Conservation (phyloP, 2,888 invertebrate genomes). For the Strigamia crassipes region DNA sequence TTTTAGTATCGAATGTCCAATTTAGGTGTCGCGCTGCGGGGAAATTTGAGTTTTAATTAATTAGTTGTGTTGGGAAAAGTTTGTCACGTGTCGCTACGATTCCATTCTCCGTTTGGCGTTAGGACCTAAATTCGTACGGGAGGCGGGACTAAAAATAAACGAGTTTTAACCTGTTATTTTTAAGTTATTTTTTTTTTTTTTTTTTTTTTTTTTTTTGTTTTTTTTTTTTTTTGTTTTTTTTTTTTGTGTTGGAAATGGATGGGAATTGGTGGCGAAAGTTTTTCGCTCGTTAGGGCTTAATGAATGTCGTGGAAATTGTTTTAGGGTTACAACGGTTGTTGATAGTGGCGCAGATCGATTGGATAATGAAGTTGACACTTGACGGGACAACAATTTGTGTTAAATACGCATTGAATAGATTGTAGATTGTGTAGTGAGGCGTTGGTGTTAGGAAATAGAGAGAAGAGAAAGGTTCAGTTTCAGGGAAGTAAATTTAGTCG, state of each 20-base stretch:
- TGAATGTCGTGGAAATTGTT: neutral
- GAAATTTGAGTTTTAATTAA: too few species aligned
- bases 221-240: neutral
- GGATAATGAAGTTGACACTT: neutral
- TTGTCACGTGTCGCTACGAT: neutral
- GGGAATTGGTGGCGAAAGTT: too few species aligned
- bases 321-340: too few species aligned
- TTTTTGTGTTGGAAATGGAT: neutral
- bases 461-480: neutral
- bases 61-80: neutral
- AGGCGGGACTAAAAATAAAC: neutral
- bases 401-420: neutral
- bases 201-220: neutral
- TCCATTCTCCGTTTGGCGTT: neutral
- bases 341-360: neutral
- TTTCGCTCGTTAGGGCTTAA: neutral
- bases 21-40: neutral
- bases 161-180: neutral
- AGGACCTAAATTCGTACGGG: neutral
- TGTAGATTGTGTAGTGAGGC: neutral
- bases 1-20: neutral
- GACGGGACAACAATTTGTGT: neutral
- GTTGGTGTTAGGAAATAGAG: too few species aligned
- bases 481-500: neutral
- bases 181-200: neutral